Conservation (phyloP, 2,797 vertebrate genomes). For the Gobio occitaniae region DNA sequence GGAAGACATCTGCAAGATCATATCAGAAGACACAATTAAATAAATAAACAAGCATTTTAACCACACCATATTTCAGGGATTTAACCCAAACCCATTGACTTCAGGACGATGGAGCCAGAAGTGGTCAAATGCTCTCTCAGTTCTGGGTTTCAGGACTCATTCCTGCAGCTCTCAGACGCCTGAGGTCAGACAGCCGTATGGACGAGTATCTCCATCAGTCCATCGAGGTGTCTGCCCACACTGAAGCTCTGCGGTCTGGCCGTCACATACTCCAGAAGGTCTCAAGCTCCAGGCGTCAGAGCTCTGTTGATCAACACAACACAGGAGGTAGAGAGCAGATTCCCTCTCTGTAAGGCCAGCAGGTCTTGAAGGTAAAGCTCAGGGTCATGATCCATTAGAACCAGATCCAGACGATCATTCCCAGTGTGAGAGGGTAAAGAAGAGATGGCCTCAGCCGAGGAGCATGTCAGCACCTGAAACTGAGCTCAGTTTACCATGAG, state of each 20-base stretch:
- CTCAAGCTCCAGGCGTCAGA: slow-evolving; percentile 36
- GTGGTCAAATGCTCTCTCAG: too few species aligned
- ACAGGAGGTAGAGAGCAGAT: slow-evolving; percentile 66
- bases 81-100: not conserved
- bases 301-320: slow-evolving; percentile 68
- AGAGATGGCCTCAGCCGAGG: too few species aligned
- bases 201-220: slow-evolving; percentile 67
- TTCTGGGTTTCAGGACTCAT: too few species aligned
- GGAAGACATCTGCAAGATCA: not conserved
- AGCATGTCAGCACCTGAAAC: too few species aligned
- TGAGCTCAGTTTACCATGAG: too few species aligned
- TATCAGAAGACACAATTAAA: not conserved
- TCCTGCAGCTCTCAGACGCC: too few species aligned
- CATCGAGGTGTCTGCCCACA: slow-evolving; percentile 55
- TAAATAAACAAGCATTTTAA: not conserved
- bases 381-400: too few species aligned
- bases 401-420: too few species aligned
- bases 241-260: slow-evolving; percentile 55
- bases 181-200: not conserved
- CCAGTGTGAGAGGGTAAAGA: too few species aligned
- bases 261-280: slow-evolving; percentile 63
- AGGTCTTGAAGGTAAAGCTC: slow-evolving; percentile 72
- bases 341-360: slow-evolving; percentile 65
- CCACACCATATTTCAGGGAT: not conserved
- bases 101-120: too few species aligned